A percentile compares a stretch with the other conserved stretches of the same genome.
Conservation (phyloP, 2,113 vertebrate genomes). For the Oryzias melastigma region DNA sequence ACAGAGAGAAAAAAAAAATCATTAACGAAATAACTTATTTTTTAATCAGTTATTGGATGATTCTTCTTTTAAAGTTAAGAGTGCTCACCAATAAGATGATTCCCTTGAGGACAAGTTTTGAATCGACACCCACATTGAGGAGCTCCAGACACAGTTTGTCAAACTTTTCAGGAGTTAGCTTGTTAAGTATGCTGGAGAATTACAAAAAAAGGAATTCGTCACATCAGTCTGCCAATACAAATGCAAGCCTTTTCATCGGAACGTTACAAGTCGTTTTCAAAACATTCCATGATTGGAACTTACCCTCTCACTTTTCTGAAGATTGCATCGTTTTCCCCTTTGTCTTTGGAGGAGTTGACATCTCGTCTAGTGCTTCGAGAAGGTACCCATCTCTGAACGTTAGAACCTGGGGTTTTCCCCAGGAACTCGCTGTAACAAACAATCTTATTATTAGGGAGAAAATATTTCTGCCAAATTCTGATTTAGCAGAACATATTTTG, state of each 20-base stretch:
- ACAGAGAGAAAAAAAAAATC: background rate
- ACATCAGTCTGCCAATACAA: background rate
- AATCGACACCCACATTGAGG: constrained; percentile 99
- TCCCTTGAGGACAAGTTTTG: constrained; percentile 99
- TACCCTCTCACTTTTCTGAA: constrained; percentile 99
- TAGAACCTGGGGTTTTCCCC: constrained; percentile 99
- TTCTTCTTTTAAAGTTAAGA: background rate
- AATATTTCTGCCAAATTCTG: too few species aligned
- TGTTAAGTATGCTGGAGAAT: constrained; percentile 93
- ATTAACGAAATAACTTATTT: background rate
- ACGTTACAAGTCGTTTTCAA: background rate
- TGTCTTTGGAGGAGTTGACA: constrained; percentile 94
- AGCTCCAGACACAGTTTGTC: constrained; percentile 99
- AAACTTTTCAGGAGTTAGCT: constrained; percentile 99
- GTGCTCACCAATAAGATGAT: constrained; percentile 95
- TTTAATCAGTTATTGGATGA: background rate
- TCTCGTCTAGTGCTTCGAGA: constrained; percentile 99
- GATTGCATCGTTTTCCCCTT: constrained; percentile 97
- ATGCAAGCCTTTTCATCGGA: too few species aligned
- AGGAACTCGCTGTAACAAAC: constrained; percentile 90
- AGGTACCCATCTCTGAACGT: constrained; percentile 99
- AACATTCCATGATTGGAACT: constrained; percentile 11
- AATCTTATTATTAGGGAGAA: too few species aligned
- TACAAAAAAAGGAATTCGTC: background rate
- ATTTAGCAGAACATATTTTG: too few species aligned